Base-by-base conservation (phyloP, 92 coral and sea anemone species). In the Zoanthus gigantus region DNA sequence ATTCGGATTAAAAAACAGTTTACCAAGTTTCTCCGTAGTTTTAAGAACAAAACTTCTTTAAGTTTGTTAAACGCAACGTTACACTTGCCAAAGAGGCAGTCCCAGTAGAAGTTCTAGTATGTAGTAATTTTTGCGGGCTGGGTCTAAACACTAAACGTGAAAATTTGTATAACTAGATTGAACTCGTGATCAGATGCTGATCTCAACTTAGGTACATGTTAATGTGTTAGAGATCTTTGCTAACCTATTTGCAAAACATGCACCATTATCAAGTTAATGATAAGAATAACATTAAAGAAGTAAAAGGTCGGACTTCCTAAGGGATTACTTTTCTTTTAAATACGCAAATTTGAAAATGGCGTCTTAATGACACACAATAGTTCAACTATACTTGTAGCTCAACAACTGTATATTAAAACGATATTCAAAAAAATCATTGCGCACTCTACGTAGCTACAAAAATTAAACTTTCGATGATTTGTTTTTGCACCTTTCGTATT, bases 401-500 rank as follows among this genome's bases (percentile, higher is more conserved):
- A 66, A 66, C 72, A 15, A 66, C 17, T n/a, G 72, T 66, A 17
- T 4, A 66, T 66, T 29, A 66, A 66, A 66, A 66, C 72, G 5
- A 66, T n/a, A 66, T 66, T 66, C 72, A 66, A n/a, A 32, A 15
- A 66, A 66, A 66, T 7, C 72, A n/a, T 66, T 66, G 72, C 32
- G 72, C 72, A 6, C 72, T 66, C 72, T 66, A 66, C n/a, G 0
- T 66, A 0, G 72, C n/a, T 66, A 66, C 32, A 66, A 23, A 68
- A 23, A 60, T 60, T 60, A 60, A 60, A 42, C 23, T 68, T 80
- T 83, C 50, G 75, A 86, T 58, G 32, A 18, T 31, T 77, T 77
- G 66, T 48, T 28, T 14, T 50, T 48, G 72, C 77, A 78, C 54
- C 78, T 45, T 29, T 76, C 84, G 37, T 86, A 77, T 15, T 86